Percentiles rank a stretch among this genome's conserved stretches.
phyloP scores from a whole-genome alignment of 2,797 vertebrate genomes.

The Acanthopagrus latus region DNA sequence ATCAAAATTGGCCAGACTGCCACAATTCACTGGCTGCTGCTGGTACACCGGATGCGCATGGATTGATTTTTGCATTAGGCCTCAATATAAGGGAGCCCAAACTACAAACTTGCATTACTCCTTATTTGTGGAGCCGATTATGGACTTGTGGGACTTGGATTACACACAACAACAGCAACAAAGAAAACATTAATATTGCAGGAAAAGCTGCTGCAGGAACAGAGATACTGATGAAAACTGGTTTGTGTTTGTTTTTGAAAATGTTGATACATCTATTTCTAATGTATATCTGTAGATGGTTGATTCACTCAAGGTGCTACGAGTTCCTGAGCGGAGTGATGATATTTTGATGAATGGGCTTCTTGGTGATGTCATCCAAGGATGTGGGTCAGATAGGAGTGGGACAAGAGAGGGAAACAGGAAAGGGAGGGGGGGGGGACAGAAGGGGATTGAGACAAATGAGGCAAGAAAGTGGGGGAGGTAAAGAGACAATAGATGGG shows the following conservation, averaged over 20 bases:
- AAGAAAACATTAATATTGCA: not conserved
- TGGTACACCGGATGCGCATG: not conserved
- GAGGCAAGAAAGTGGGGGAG: constrained; percentile 5
- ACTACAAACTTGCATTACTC: not conserved
- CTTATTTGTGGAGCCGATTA: not conserved
- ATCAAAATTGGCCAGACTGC: constrained; percentile 25
- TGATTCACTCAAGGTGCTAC: not conserved
- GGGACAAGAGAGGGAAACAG: not conserved
- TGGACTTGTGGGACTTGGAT: not conserved
- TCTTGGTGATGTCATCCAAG: constrained; percentile 49
- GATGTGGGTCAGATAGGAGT: constrained; percentile 44
- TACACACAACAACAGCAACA: not conserved
- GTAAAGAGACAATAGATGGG: not conserved
- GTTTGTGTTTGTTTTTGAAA: not conserved
- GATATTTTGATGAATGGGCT: constrained; percentile 44
- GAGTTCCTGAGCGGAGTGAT: constrained; percentile 13
- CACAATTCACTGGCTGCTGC: constrained; percentile 10
- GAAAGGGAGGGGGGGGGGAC: not conserved
- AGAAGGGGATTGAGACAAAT: constrained; percentile 12
- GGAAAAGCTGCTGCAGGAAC: constrained; percentile 1
- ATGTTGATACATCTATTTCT: not conserved
- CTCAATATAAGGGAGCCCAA: not conserved
- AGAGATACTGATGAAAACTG: not conserved
- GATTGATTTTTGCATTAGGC: constrained; percentile 1
- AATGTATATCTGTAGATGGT: not conserved